Conservation (phyloP, 2,797 vertebrate genomes). For the Melanotaenia boesemani region DNA sequence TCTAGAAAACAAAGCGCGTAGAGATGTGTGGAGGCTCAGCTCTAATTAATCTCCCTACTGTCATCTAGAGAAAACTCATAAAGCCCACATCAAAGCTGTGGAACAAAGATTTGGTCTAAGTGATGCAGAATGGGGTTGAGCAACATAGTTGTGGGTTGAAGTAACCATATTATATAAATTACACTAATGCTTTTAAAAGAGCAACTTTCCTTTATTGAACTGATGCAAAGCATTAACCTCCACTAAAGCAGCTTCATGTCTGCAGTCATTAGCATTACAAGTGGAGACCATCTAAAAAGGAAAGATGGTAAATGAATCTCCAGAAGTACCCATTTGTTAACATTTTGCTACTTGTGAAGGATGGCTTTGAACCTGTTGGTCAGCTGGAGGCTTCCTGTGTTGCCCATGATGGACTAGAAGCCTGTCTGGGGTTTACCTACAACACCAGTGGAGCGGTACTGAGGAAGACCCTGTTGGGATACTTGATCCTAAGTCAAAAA, state of each 20-base stretch:
- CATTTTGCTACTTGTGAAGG: too few relatives aligned
- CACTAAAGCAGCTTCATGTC: neutral
- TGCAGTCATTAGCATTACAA: neutral
- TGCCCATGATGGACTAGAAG: too few relatives aligned
- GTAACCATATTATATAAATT: slow-evolving; percentile 2
- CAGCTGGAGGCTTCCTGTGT: too few relatives aligned
- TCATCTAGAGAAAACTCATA: slow-evolving; percentile 57
- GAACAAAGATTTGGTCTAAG: neutral
- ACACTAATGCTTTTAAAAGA: neutral
- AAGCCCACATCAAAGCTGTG: slow-evolving; percentile 38
- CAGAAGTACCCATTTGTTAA: neutral
- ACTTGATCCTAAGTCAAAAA: neutral
- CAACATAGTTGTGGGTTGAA: neutral
- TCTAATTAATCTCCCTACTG: slow-evolving; percentile 40
- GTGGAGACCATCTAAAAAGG: neutral
- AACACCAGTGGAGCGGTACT: too few relatives aligned
- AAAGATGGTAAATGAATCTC: neutral
- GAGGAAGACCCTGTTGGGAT: too few relatives aligned
- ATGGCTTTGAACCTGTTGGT: too few relatives aligned
- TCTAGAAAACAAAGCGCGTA: slow-evolving; percentile 44
- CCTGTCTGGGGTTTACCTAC: too few relatives aligned
- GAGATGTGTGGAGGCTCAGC: slow-evolving; percentile 35
- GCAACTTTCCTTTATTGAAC: neutral
- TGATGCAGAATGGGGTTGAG: neutral
- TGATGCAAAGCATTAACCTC: neutral